Evolutionary conservation across 2,113 vertebrate species (phyloP), one percentile per base, ranked within the genome.

Genomic region (Deroptyus accipitrinus): DNA sequence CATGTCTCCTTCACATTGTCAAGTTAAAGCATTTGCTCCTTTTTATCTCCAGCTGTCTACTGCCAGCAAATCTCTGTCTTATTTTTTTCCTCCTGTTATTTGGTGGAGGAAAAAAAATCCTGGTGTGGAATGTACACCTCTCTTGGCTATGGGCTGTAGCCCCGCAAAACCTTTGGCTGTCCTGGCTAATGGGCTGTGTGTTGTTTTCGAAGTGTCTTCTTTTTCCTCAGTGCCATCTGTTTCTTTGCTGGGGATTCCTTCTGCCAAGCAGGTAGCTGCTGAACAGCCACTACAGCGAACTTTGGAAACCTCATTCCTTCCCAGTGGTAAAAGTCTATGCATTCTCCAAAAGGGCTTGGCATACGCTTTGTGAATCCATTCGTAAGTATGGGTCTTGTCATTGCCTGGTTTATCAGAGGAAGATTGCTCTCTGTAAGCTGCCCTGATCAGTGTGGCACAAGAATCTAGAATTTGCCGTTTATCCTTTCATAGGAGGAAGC

Each of bases 261-360:
- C 98, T 55, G 98, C 35, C 20, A 98, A 49, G 70, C 98, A 98
- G 28, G 96, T 83, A 28, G 97, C 70, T 1, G 63, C 96, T 18
- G 97, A 97, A 49, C 97, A 98, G 67, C 98, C 97, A 11, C 97
- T 98, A 97, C 98, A 98, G 37, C 48, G 83, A 77, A 97, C 92
- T 87, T 89, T 92, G 66, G 97, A 98, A 18, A 44, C 49, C 76
- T 98, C 97, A 4, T 96, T 94, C 55, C 97, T 98, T 73, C 97
- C 97, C 8, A 98, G 96, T 16, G 85, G 44, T 64, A 98, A 85
- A 69, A 98, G 95, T 66, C 94, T 97, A 6, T 98, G 98, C 97
- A 97, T 98, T 91, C 97, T 97, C 94, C 95, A 97, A 20, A 98
- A 98, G 3, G 97, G 94, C 37, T 97, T 97, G 9, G 95, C 97